These are phyloP conservation scores for Calliphora vicina DNA, from an alignment of 1,140 invertebrate species.

Conservation along the genomic window DNA sequence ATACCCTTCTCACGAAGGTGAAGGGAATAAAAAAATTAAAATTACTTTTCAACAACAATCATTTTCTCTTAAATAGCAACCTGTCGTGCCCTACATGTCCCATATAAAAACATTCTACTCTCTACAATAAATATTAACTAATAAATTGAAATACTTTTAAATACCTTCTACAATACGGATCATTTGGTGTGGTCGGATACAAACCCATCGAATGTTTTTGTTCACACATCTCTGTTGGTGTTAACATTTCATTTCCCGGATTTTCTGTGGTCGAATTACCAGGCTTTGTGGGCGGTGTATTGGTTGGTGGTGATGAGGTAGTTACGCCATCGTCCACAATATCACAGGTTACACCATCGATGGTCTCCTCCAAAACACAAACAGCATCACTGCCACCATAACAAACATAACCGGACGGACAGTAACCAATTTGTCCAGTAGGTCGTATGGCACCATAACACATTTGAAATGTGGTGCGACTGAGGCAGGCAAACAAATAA, in stretches of 20 bases:
- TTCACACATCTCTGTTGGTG: constrained; percentile 45
- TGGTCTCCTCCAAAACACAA: constrained; percentile 42
- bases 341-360: constrained; percentile 46
- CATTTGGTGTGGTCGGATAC: constrained; percentile 46
- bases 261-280: constrained; percentile 22
- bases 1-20: too few relatives aligned
- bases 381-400: constrained; percentile 50
- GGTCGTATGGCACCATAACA: constrained; percentile 54
- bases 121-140: constrained; percentile 8
- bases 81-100: too few relatives aligned
- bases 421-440: constrained; percentile 48
- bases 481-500: constrained; percentile 54
- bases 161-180: constrained; percentile 52
- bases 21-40: too few relatives aligned
- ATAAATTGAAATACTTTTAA: not conserved
- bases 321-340: constrained; percentile 41
- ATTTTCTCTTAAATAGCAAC: too few relatives aligned
- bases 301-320: constrained; percentile 9
- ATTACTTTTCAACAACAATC: too few relatives aligned
- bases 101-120: too few relatives aligned
- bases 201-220: constrained; percentile 42
- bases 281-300: not conserved
- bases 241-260: not conserved
- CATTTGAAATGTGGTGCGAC: constrained; percentile 55
- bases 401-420: constrained; percentile 50